A percentile compares a stretch with the other conserved stretches of the same genome.
Conservation (phyloP, 2,113 vertebrate species). For the Sinocyclocheilus anshuiensis region DNA sequence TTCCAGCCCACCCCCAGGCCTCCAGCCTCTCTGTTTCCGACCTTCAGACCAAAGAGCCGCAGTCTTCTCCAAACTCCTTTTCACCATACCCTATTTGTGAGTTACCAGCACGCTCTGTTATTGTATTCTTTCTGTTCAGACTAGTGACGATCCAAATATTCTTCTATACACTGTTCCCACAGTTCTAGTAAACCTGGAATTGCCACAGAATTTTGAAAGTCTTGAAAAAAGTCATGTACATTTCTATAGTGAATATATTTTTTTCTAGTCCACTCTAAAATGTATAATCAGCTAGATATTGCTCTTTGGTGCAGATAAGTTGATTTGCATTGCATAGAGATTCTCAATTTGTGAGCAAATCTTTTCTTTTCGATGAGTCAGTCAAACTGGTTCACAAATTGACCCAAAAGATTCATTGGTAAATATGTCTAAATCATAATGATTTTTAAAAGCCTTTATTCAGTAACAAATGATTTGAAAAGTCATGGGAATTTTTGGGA, state of each 20-base stretch:
- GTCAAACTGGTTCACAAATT: background rate
- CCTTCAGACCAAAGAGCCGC: constrained; percentile 99
- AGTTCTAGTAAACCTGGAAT: background rate
- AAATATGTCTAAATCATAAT: background rate
- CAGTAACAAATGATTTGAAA: background rate
- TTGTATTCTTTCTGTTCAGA: background rate
- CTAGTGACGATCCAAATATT: background rate
- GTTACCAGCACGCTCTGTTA: constrained; percentile 54
- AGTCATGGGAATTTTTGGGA: background rate
- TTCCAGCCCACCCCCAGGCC: constrained; percentile 88
- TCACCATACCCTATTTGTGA: constrained; percentile 92
- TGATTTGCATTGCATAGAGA: background rate
- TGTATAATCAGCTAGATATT: background rate
- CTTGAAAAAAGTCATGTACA: background rate
- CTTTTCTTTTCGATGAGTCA: background rate
- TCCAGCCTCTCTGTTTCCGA: constrained; percentile 90
- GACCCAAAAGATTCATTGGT: background rate
- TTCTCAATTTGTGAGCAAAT: background rate
- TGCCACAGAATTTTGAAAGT: background rate
- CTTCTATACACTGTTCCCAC: background rate
- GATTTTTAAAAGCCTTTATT: background rate
- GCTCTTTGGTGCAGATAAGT: background rate
- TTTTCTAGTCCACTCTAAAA: background rate
- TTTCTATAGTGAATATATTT: background rate
- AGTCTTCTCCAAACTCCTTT: constrained; percentile 91